Evolutionary conservation across 1,140 invertebrate species (phyloP), one percentile per base, ranked within the genome.

Genomic region (Polypedilum pembai): DNA sequence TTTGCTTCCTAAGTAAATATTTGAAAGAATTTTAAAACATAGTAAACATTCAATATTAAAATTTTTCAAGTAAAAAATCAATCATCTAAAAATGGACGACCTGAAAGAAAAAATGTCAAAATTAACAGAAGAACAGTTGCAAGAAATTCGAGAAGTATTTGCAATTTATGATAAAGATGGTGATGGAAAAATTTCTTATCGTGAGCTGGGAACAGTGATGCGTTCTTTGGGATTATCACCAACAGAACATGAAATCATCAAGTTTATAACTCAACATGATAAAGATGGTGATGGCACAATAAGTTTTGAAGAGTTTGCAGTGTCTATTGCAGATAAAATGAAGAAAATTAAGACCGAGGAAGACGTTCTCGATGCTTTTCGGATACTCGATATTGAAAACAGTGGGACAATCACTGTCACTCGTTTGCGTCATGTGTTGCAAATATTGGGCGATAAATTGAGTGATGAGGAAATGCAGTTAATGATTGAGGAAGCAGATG

Each of bases 391-490:
- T 82, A 94, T 94, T 83, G 93, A 96, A 82, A 94, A 94, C 78
- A 94, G 95, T 78, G 95, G 95, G 0, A 87, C 94, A 80, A 95
- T 98, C 81, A 92, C 93, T 1, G 93, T 93, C 7, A 87, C 89
- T 75, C 94, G 98, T 80, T 84, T 98, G 63, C 89, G 94, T 75
- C 93, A 95, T 78, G 94, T 98, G 33, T 97, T 99, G 94, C 94
- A 93, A 74, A 95, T 94, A 82, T 85, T 98, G 17, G 95, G 95
- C 0, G 95, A 98, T 82, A 89, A 93, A 78, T 84, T 98, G 12
- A 93, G 91, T 10, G 92, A 95, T 78, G 90, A 93, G 77, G 95
- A 98, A 80, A 92, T 96, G 10, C 93, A 95, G 77, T 93, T 95
- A 77, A 95, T 98, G 92, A 95, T 98, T 78, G 89, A 89, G 78